phyloP scores from a whole-genome alignment of 1,140 invertebrate species.

The Habropoda laboriosa region DNA sequence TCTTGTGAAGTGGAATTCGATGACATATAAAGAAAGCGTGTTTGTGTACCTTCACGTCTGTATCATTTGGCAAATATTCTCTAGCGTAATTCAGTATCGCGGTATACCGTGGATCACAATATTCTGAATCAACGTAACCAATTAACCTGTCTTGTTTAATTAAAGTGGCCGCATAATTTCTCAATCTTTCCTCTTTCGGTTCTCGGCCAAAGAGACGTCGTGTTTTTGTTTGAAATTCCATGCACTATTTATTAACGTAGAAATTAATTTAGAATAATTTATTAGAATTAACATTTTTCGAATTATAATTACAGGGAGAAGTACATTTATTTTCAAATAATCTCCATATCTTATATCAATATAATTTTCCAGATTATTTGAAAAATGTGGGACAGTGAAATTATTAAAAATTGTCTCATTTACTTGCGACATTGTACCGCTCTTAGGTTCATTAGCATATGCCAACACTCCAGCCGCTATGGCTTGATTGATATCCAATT shows the following conservation, averaged over 20 bases:
- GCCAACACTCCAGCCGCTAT: conserved; percentile 69
- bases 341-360: too few relatives aligned
- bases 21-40: too few relatives aligned
- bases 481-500: conserved; percentile 65
- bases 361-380: background rate
- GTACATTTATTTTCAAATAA: too few relatives aligned
- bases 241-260: conserved; percentile 57
- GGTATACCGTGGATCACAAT: conserved; percentile 67
- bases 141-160: conserved; percentile 60
- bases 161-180: conserved; percentile 56
- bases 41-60: conserved; percentile 57
- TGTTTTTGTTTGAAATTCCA: conserved; percentile 68
- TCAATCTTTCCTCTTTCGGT: conserved; percentile 65
- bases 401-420: background rate
- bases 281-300: too few relatives aligned
- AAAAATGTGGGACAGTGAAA: too few relatives aligned
- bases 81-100: conserved; percentile 63
- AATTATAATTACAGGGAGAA: too few relatives aligned
- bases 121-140: conserved; percentile 61
- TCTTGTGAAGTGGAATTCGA: too few relatives aligned
- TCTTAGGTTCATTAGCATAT: conserved; percentile 65
- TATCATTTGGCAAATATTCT: conserved; percentile 61
- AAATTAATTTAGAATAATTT: too few relatives aligned
- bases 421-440: conserved; percentile 54
- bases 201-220: conserved; percentile 60